These are phyloP conservation scores for Venturia canescens DNA, from an alignment of 1,140 invertebrate genomes.

Conservation along the genomic window DNA sequence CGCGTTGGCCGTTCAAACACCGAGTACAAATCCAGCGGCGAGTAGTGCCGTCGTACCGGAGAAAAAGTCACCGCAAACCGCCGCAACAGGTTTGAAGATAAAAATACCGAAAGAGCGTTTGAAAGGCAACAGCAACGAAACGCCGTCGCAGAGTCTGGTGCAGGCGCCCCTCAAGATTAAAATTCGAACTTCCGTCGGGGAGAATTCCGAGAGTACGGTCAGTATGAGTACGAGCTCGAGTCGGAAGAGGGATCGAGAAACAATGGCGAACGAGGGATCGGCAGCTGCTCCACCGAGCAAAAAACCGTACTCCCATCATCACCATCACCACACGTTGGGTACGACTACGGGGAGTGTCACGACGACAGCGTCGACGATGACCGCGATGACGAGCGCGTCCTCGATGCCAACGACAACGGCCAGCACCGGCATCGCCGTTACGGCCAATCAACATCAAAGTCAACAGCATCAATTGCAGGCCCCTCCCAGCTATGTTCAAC, in stretches of 20 bases:
- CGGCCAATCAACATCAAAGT: constrained; percentile 10
- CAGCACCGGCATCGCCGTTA: neutral
- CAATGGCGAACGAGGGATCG: neutral
- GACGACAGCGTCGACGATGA: neutral
- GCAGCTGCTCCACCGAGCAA: constrained; percentile 53
- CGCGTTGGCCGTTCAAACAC: constrained; percentile 6
- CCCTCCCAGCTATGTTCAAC: constrained; percentile 49
- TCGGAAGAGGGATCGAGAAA: constrained; percentile 23
- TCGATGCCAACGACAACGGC: neutral
- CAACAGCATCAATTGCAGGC: constrained; percentile 37
- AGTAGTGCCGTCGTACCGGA: constrained; percentile 46
- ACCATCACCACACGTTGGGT: neutral
- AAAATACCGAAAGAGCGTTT: constrained; percentile 82
- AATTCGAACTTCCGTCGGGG: constrained; percentile 70
- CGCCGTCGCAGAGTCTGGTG: constrained; percentile 57
- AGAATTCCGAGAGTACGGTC: constrained; percentile 50
- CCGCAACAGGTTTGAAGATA: constrained; percentile 77
- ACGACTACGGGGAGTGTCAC: neutral
- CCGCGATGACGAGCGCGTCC: neutral
- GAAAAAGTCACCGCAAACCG: constrained; percentile 61
- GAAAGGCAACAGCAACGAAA: constrained; percentile 64
- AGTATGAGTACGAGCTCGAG: constrained; percentile 37
- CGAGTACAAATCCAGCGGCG: neutral
- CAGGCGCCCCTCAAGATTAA: constrained; percentile 77
- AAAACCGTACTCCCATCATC: constrained; percentile 52